phyloP scores from a whole-genome alignment of 2,797 vertebrate genomes.

The Meriones psammophilus region DNA sequence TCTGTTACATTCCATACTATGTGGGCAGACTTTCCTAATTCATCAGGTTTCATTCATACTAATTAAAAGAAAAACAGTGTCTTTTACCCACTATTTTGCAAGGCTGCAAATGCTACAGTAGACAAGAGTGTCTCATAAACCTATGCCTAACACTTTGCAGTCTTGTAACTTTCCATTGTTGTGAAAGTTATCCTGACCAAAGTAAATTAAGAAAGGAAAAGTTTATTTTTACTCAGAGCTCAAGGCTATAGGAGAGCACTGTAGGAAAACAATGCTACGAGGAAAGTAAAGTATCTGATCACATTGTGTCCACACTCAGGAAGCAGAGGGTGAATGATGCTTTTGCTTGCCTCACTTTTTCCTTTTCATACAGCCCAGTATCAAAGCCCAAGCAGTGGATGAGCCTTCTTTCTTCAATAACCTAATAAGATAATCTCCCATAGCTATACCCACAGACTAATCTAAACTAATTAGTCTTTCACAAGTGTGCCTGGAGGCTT shows the following conservation, averaged over 20 bases:
- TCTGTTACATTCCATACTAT: background rate
- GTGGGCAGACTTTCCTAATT: background rate
- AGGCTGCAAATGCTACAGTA: background rate
- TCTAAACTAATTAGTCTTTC: background rate
- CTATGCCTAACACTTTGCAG: background rate
- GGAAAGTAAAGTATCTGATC: background rate
- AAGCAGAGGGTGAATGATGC: no score
- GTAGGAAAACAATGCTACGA: background rate
- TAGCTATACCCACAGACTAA: background rate
- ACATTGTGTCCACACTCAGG: background rate
- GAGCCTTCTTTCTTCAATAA: no score
- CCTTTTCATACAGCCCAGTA: background rate
- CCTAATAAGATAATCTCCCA: background rate
- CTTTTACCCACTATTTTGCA: no score
- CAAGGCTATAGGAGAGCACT: background rate
- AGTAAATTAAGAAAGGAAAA: background rate
- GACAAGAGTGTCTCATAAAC: background rate
- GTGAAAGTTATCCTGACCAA: background rate
- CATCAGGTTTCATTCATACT: background rate
- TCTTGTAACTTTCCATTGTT: background rate
- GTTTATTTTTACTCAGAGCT: background rate
- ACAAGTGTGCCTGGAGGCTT: background rate
- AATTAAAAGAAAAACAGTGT: background rate
- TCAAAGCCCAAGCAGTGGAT: background rate
- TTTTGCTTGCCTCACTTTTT: background rate